Evolutionary conservation across 1,140 invertebrate species (phyloP).

Genomic region (Drosophila sucinea): DNA sequence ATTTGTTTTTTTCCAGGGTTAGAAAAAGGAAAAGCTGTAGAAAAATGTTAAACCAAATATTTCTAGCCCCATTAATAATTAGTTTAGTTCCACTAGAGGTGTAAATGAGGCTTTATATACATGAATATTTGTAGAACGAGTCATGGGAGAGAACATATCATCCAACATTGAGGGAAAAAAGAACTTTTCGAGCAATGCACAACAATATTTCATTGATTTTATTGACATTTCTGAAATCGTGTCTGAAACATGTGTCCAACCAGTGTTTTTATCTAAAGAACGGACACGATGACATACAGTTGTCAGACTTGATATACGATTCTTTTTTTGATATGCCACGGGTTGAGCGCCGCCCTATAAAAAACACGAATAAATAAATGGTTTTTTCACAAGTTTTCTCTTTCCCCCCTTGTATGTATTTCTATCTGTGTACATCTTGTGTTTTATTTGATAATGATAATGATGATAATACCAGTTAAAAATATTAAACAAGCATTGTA

Average conservation of each 20-base stretch:
- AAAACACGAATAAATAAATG: conserved; percentile 2
- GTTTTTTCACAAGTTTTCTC: background rate
- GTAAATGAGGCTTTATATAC: background rate
- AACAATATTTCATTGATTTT: background rate
- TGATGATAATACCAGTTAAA: conserved; percentile 64
- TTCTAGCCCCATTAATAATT: background rate
- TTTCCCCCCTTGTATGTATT: background rate
- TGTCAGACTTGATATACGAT: conserved; percentile 6
- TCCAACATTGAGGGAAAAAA: background rate
- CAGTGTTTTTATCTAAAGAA: conserved; percentile 1
- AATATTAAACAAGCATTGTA: conserved; percentile 38
- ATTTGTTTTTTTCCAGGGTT: background rate
- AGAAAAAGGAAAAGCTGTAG: background rate
- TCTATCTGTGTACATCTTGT: conserved; percentile 4
- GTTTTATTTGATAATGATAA: conserved; percentile 33
- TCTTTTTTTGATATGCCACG: background rate
- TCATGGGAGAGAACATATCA: background rate
- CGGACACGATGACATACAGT: conserved; percentile 3
- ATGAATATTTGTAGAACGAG: background rate
- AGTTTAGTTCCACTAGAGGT: background rate
- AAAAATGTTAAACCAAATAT: background rate
- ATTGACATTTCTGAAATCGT: conserved; percentile 5
- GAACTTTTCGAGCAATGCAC: background rate
- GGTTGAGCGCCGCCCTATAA: conserved; percentile 5
- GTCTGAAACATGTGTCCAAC: background rate